Evolutionary conservation across 2,888 invertebrate genomes (phyloP), one percentile per base, ranked within the genome.

Genomic region (Lepetodrilus schrolli): DNA sequence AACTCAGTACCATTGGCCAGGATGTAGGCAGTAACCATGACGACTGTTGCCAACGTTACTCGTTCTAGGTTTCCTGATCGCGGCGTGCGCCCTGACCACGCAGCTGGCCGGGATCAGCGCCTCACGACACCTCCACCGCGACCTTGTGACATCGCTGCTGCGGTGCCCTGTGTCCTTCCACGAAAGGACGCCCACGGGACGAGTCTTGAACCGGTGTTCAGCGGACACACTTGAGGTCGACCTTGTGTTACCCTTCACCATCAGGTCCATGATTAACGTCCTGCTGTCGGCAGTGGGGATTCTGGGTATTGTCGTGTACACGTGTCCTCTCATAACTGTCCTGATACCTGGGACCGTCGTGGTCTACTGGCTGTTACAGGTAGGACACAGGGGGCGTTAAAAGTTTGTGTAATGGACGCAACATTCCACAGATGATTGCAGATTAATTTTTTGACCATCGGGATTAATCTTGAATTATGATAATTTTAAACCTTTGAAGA

Each of bases 81-180:
- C 84, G 72, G 50, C 78, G 20, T 77, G 82, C 74, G 84, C 87
- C 17, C 82, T 85, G 51, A 34, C 80, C 21, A 84, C 86, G 86
- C 90, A 91, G 13, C 69, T 89, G n/a, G 90, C 88, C 47, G 91
- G 91, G 82, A 86, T 91, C 3, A 69, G 78, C 36, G 91, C 91
- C n/a, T 89, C 90, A 17, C 73, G 83, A 21, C 75, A 78, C 7
- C 81, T 91, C 26, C 91, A 91, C 81, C 74, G 71, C 38, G 75
- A 77, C 10, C 80, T 91, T 68, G 81, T 91, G 8, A 70, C 73
- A 8, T 85, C 84, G 58, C 83, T 91, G 7, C 85, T 83, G 82
- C 89, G 68, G 85, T 80, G 73, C 17, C 86, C 88, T 13, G 50
- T 87, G 76, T 66, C 70, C 13, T 86, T 87, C 74, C 86, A 82